A percentile compares a stretch with the other conserved stretches of the same genome.
phyloP scores from a whole-genome alignment of 2,797 vertebrate species.

The Pampus argenteus region DNA sequence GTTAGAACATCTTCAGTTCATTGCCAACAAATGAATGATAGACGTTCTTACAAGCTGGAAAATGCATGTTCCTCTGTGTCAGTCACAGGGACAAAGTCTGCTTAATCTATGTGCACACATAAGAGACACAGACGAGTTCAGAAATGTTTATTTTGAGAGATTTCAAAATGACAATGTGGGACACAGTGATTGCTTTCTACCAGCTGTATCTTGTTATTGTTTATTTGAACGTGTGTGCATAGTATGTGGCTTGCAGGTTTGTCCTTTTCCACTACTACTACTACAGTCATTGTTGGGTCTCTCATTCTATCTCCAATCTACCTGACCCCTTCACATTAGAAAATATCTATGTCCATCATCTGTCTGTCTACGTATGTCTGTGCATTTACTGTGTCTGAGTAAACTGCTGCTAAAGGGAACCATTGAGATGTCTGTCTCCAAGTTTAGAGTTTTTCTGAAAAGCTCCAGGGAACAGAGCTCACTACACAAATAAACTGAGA shows the following conservation, averaged over 20 bases:
- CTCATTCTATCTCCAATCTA: conserved; percentile 7
- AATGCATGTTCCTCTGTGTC: conserved; percentile 6
- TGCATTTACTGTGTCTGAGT: conserved; percentile 19
- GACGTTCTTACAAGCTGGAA: conserved; percentile 5
- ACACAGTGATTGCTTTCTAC: conserved; percentile 21
- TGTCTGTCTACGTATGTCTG: no score
- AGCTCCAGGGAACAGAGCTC: conserved; percentile 28
- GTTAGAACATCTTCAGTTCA: conserved; percentile 17
- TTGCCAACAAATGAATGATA: conserved; percentile 10
- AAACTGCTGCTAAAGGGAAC: conserved; percentile 34
- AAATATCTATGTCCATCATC: conserved; percentile 9
- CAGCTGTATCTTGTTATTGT: conserved; percentile 15
- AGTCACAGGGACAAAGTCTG: conserved; percentile 14
- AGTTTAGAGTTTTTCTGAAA: conserved; percentile 35
- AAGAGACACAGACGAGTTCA: conserved; percentile 1
- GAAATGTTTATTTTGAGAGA: conserved; percentile 47
- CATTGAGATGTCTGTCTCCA: conserved; percentile 21
- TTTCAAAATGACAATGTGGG: conserved; percentile 33
- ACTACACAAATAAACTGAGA: conserved; percentile 36
- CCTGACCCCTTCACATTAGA: conserved; percentile 17
- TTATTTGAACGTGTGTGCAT: conserved; percentile 34
- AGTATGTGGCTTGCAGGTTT: conserved; percentile 1
- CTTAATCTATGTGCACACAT: conserved; percentile 24
- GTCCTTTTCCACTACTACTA: conserved; percentile 9
- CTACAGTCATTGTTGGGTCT: conserved; percentile 3